Base-by-base conservation (phyloP, 2,113 vertebrate genomes). In the Pipra filicauda region DNA sequence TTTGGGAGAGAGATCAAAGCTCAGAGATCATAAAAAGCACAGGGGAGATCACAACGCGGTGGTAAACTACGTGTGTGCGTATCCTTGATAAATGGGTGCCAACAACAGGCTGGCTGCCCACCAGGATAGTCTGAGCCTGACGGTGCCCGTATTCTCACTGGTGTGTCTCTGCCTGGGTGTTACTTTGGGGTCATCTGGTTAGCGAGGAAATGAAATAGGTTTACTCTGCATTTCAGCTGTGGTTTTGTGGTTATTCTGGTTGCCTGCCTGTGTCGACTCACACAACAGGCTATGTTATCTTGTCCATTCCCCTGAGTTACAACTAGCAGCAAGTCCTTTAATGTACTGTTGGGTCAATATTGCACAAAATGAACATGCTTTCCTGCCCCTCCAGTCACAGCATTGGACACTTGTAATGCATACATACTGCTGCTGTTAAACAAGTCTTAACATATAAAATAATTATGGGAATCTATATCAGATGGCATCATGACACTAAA, bases 11-110 rank as follows among this genome's bases (percentile, higher is more conserved):
- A 49, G 16, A 26, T 35, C 43, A 58, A 58, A 58, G 20, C 26
- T 76, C 52, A 31, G 44, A 23, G 1, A 15, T 37, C 22, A 33
- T 3, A 43, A 65, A 65, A 65, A 33, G 14, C 31, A 5, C 24
- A 71, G 49, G 28, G 57, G 23, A 55, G 30, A 71, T 64, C 4
- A 2, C 30, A 55, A 8, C 16, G 49, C 4, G 1, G 0, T 73
- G 7, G 6, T 35, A 43, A 72, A 17, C 11, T 31, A 2, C 3
- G 2, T 0, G 1, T 49, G 35, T 1, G 0, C 6, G 4, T 11
- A 3, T 30, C 5, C 31, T 58, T 27, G 35, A 43, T 11, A 43
- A 43, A 49, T 12, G 35, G 8, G 31, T 43, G 21, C 43, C 35
- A 88, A 21, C 9, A 65, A 26, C 31, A 35, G 14, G 66, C 31